Evolutionary conservation across 1,140 invertebrate genomes (phyloP).

Genomic region (Drosophila pandora): DNA sequence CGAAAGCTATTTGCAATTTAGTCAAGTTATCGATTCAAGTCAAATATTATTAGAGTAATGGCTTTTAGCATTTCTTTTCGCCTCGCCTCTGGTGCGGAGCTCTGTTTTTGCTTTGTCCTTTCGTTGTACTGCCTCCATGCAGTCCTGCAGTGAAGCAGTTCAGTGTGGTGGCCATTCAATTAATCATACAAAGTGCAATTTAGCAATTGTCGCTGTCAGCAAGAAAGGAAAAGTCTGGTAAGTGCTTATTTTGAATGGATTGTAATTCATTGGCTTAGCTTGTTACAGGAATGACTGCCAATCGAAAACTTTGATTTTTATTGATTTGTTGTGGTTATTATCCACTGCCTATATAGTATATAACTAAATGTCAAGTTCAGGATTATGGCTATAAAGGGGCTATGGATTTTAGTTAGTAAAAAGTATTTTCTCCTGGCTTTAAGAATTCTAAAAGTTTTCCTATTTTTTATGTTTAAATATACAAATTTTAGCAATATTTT

Average conservation of each 20-base stretch:
- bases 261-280: not conserved
- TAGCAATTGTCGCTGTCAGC: constrained; percentile 19
- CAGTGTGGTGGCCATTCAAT: constrained; percentile 16
- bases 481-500: too few relatives aligned
- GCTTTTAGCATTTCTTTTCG: constrained; percentile 39
- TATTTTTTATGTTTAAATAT: too few relatives aligned
- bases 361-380: not conserved
- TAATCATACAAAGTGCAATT: constrained; percentile 42
- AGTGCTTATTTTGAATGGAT: not conserved
- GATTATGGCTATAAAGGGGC: not conserved
- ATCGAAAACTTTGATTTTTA: not conserved
- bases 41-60: constrained; percentile 77
- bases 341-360: not conserved
- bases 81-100: not conserved
- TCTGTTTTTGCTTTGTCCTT: constrained; percentile 1
- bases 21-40: constrained; percentile 68
- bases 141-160: not conserved
- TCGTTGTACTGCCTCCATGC: not conserved
- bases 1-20: constrained; percentile 59
- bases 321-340: not conserved
- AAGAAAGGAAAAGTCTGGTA: not conserved
- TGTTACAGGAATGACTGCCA: not conserved
- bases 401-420: not conserved
- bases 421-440: too few relatives aligned
- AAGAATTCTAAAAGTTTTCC: too few relatives aligned